Conservation (phyloP, 2,797 vertebrate genomes). For the Sylvilagus floridanus region DNA sequence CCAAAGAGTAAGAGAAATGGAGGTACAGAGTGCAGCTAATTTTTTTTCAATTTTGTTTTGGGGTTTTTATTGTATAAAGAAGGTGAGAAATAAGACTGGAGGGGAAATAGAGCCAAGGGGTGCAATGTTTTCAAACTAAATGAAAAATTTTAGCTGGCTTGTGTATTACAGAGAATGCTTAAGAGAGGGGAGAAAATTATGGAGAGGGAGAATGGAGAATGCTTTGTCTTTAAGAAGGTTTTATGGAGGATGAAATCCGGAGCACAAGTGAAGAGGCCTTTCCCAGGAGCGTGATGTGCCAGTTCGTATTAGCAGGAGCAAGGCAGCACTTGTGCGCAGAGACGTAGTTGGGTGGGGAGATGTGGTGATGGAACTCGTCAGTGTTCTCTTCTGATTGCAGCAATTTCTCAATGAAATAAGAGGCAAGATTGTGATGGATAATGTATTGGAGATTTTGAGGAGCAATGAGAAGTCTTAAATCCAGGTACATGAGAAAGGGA, state of each 20-base stretch:
- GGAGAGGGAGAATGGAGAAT: not conserved
- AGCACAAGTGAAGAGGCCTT: not conserved
- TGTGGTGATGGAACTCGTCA: not conserved
- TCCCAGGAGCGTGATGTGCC: not conserved
- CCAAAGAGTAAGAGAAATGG: not conserved
- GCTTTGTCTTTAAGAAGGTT: not conserved
- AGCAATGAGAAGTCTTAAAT: not conserved
- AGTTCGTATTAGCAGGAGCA: not conserved
- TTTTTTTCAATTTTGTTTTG: constrained; percentile 12
- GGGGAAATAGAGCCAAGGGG: not conserved
- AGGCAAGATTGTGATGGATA: not conserved
- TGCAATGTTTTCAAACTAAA: constrained; percentile 18
- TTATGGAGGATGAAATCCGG: not conserved
- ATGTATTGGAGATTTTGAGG: not conserved
- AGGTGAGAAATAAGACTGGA: constrained; percentile 18
- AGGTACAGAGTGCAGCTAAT: not conserved
- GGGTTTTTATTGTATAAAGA: constrained; percentile 7
- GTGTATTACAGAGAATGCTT: constrained; percentile 40
- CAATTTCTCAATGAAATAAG: constrained; percentile 38
- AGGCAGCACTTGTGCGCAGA: not conserved
- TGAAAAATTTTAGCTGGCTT: constrained; percentile 23
- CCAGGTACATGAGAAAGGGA: not conserved
- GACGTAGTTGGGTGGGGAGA: not conserved
- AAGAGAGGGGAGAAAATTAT: not conserved
- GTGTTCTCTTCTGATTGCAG: constrained; percentile 9